phyloP scores from a whole-genome alignment of 2,888 invertebrate genomes.

The Plebejus anna region DNA sequence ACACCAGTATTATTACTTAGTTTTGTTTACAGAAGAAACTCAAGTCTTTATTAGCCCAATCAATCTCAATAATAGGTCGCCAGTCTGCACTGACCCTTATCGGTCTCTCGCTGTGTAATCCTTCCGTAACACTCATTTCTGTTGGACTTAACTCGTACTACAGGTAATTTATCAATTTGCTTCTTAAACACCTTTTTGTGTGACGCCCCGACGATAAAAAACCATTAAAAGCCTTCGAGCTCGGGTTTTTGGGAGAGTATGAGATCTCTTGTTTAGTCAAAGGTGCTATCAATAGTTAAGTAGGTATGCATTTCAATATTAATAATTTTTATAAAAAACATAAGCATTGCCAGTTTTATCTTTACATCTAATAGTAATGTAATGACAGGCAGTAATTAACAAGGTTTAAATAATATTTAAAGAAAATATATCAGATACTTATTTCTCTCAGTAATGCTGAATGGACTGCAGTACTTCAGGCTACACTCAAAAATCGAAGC shows the following conservation, averaged over 20 bases:
- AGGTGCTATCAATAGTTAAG: neutral
- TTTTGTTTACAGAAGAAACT: too few relatives aligned
- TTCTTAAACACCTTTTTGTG: slow-evolving; percentile 20
- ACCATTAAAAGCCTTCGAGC: neutral
- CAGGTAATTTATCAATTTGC: slow-evolving; percentile 68
- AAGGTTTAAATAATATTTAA: too few relatives aligned
- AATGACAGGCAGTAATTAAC: too few relatives aligned
- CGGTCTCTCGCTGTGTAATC: slow-evolving; percentile 46
- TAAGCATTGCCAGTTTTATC: too few relatives aligned
- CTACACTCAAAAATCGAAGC: too few relatives aligned
- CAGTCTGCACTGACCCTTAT: neutral
- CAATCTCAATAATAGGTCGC: neutral
- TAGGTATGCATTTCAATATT: neutral
- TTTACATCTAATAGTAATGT: too few relatives aligned
- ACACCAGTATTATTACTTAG: too few relatives aligned
- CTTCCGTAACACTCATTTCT: slow-evolving; percentile 59
- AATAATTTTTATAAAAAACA: neutral
- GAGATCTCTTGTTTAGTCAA: neutral
- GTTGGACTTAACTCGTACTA: slow-evolving; percentile 61
- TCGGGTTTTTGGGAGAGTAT: neutral
- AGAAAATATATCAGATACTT: too few relatives aligned
- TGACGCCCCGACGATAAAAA: neutral
- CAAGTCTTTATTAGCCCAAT: neutral
- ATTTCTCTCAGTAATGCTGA: too few relatives aligned
- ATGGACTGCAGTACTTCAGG: too few relatives aligned